Evolutionary conservation across 2,888 invertebrate genomes (phyloP).

Genomic region (Meiosimyza platycephala): DNA sequence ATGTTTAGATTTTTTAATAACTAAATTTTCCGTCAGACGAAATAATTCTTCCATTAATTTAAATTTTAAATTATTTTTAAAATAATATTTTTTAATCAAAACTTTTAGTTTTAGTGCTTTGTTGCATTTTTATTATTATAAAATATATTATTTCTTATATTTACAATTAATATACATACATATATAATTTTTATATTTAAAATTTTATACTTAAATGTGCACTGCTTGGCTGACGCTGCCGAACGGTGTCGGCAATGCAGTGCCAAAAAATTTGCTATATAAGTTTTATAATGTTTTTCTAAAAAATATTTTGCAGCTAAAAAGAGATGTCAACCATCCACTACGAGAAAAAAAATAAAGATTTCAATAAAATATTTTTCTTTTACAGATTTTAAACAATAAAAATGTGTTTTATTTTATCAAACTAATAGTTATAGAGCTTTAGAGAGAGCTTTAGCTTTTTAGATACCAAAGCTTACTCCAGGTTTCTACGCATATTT

Average conservation of each 20-base stretch:
- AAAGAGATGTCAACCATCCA: slow-evolving; percentile 48
- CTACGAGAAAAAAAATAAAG: slow-evolving; percentile 46
- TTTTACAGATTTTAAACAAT: slow-evolving; percentile 51
- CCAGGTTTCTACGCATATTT: too few relatives aligned
- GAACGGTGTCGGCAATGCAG: slow-evolving; percentile 48
- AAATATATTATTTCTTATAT: neutral
- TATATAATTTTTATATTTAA: slow-evolving; percentile 4
- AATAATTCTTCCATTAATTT: too few relatives aligned
- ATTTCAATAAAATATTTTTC: slow-evolving; percentile 43
- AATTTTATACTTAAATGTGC: slow-evolving; percentile 40
- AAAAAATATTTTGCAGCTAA: slow-evolving; percentile 35
- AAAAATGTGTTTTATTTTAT: slow-evolving; percentile 35
- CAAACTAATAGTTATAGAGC: too few relatives aligned
- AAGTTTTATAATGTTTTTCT: slow-evolving; percentile 53
- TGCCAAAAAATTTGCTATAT: slow-evolving; percentile 18
- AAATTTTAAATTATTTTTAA: slow-evolving; percentile 7
- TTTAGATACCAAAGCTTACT: too few relatives aligned
- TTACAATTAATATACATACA: slow-evolving; percentile 32
- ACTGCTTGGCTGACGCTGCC: slow-evolving; percentile 53
- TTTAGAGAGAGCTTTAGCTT: too few relatives aligned
- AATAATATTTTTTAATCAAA: neutral
- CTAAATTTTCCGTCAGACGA: too few relatives aligned
- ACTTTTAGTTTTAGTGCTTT: slow-evolving; percentile 9
- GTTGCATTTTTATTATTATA: neutral
- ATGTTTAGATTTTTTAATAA: too few relatives aligned